Conservation (phyloP, 2,113 vertebrate species). For the Candoia aspera region DNA sequence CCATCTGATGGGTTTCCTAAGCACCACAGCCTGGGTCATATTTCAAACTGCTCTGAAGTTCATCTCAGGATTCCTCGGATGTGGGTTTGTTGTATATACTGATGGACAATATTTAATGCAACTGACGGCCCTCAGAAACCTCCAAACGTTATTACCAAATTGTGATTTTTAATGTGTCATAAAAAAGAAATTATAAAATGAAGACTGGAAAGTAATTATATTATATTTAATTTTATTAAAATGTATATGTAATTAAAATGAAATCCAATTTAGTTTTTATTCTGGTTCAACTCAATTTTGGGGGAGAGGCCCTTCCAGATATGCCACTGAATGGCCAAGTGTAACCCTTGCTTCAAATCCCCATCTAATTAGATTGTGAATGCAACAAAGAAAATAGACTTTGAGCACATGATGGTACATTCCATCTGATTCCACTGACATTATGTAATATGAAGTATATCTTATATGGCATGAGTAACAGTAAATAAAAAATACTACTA, state of each 20-base stretch:
- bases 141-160: neutral
- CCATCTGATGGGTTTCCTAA: neutral
- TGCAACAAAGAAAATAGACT: neutral
- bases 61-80: neutral
- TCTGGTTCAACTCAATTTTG: neutral
- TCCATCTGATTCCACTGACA: rapidly evolving
- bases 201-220: neutral
- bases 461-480: neutral
- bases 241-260: neutral
- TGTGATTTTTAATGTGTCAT: neutral
- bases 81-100: neutral
- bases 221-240: neutral
- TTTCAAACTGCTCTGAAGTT: neutral
- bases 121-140: neutral
- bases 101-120: neutral
- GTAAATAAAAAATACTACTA: neutral
- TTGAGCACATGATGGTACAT: rapidly evolving
- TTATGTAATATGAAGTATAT: neutral
- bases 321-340: neutral
- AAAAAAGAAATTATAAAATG: neutral
- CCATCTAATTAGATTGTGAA: neutral
- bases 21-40: neutral
- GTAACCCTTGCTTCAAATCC: neutral
- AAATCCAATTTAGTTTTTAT: neutral
- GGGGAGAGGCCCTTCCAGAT: neutral